phyloP scores from a whole-genome alignment of 2,797 vertebrate genomes.

The Phalanger gymnotis region DNA sequence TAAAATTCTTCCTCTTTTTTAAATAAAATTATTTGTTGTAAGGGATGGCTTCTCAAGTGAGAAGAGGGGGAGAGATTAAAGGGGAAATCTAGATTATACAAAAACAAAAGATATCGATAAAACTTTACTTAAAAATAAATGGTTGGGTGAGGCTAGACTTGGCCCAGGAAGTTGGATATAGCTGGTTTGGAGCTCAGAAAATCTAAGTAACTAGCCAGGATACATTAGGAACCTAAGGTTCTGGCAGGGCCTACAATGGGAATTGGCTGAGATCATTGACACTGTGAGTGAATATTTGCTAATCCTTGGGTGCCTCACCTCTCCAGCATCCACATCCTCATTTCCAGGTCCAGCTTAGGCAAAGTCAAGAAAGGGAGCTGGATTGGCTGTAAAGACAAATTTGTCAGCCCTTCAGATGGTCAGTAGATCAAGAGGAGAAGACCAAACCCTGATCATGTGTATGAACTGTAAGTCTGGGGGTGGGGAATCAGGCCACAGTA shows the following conservation, averaged over 20 bases:
- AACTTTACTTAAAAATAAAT: not conserved
- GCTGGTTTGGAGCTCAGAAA: not conserved
- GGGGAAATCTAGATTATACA: not conserved
- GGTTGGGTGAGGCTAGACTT: not conserved
- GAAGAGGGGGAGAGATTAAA: not conserved
- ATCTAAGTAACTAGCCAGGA: not conserved
- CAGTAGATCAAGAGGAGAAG: not conserved
- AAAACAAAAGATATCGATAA: not conserved
- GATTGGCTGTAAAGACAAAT: not conserved
- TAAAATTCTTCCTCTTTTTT: not conserved
- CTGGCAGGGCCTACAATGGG: not conserved
- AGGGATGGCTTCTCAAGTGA: not conserved
- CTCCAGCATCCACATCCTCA: not conserved
- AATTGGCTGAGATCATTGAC: not conserved
- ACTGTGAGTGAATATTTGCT: not conserved
- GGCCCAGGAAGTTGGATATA: not conserved
- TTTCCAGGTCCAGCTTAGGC: not conserved
- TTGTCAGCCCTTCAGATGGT: not conserved
- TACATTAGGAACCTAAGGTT: not conserved
- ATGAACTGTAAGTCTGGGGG: not conserved
- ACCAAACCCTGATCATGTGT: not conserved
- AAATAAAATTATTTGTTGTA: not conserved
- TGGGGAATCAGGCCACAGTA: not conserved
- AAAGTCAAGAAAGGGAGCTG: not conserved
- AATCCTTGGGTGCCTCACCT: not conserved